Evolutionary conservation across 2,888 invertebrate genomes (phyloP), one percentile per base, ranked within the genome.

Genomic region (Idaea straminata): DNA sequence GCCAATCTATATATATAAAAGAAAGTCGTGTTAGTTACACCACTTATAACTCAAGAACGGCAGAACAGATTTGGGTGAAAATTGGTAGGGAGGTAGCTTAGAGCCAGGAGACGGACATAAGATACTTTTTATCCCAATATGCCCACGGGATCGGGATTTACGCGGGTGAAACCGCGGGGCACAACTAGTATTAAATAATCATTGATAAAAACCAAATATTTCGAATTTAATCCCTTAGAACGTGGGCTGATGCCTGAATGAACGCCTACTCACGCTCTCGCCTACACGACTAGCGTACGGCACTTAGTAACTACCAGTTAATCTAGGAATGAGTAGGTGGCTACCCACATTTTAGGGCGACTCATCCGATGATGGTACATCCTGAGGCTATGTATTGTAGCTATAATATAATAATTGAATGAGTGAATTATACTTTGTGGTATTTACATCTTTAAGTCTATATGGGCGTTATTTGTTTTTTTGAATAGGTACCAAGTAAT

Each of bases 211-310:
- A 47, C 6, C 7, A 47, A 47, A 47, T 7, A 47, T 47, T 4
- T 0, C 6, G 47, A 47, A 47, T 34, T 65, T 58, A 62, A 64
- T 63, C 62, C 58, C 35, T 35, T 60, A 57, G 58, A 64, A 10
- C 35, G 15, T 15, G 61, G 35, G 7, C 13, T 47, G 16, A 64
- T 66, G 82, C 84, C 84, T 84, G 82, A 47, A 72, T 74, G 66
- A 63, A 66, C 79, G 73, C 81, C 83, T 73, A 83, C 86, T 79
- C 74, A 74, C 78, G 4, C 47, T 10, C 47, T 4, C 47, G 47
- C 47, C 47, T 47, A 47, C 47, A 47, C 47, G 25, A 47, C 47
- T 47, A 47, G 47, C 47, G 47, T 47, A 47, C 47, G 47, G 5
- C 13, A 47, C 7, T 5, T 47, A 47, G 47, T 47, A 47, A 47